Percentiles rank a stretch among this genome's conserved stretches.
These are phyloP conservation scores for Vesta saturnalis DNA, from an alignment of 2,888 invertebrate species.

Conservation along the genomic window DNA sequence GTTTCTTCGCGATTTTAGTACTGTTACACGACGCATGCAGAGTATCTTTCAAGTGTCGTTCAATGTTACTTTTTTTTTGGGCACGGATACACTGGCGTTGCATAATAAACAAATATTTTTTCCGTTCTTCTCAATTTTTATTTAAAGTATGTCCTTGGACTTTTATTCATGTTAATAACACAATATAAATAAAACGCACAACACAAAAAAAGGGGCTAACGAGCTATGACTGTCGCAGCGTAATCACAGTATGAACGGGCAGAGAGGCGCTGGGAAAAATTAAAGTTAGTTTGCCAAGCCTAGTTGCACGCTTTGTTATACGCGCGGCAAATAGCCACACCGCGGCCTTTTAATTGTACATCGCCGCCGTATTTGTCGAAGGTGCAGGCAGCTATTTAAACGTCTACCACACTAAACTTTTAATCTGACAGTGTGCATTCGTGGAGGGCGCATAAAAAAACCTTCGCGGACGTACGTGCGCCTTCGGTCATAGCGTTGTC, in stretches of 20 bases:
- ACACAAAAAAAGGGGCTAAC: neutral
- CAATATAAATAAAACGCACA: neutral
- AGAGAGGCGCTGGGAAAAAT: too few species aligned
- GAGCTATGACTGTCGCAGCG: neutral
- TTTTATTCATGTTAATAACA: too few species aligned
- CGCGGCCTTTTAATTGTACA: too few species aligned
- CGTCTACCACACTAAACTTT: too few species aligned
- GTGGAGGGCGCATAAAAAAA: neutral
- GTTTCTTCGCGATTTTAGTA: constrained; percentile 12
- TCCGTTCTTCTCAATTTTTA: neutral
- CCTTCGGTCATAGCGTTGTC: neutral
- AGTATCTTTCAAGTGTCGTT: constrained; percentile 3
- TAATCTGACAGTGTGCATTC: neutral
- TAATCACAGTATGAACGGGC: too few species aligned
- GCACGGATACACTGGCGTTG: too few species aligned
- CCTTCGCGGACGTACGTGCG: neutral
- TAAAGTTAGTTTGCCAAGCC: too few species aligned
- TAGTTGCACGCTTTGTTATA: too few species aligned
- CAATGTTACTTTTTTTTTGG: constrained; percentile 59
- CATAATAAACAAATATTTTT: too few species aligned
- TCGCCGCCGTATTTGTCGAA: too few species aligned
- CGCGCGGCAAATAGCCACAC: too few species aligned
- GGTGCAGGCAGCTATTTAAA: too few species aligned
- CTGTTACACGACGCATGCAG: constrained; percentile 2
- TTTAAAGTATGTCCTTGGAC: neutral